Percentiles rank a stretch among this genome's conserved stretches.
Conservation (phyloP, 2,888 invertebrate species). For the Notodonta dromedarius region DNA sequence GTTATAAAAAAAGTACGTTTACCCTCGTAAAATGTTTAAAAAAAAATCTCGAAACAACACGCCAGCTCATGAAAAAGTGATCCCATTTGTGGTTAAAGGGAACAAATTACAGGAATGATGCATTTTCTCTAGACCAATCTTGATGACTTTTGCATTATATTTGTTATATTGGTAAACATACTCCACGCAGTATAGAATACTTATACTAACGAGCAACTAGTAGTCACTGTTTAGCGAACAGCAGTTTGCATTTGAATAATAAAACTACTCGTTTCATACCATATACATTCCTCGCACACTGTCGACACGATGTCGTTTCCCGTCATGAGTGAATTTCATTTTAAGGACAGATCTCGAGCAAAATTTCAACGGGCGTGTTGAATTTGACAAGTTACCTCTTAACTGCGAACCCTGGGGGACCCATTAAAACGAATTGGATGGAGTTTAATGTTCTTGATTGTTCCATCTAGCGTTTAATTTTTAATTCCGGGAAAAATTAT, state of each 20-base stretch:
- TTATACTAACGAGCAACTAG: neutral
- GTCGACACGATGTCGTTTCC: slow-evolving; percentile 18
- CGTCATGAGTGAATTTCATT: slow-evolving; percentile 32
- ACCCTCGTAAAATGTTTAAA: no score
- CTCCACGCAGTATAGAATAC: no score
- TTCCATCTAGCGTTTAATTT: slow-evolving; percentile 34
- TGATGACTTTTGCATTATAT: neutral
- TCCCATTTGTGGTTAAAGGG: neutral
- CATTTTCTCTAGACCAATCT: slow-evolving; percentile 1
- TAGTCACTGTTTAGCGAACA: neutral
- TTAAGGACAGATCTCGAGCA: slow-evolving; percentile 24
- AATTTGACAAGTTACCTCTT: slow-evolving; percentile 54
- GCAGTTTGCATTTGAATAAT: neutral
- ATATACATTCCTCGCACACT: slow-evolving; percentile 11
- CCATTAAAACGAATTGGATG: slow-evolving; percentile 34
- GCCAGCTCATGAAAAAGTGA: neutral
- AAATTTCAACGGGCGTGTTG: slow-evolving; percentile 38
- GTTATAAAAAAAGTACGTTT: no score
- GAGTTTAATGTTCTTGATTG: slow-evolving; percentile 34
- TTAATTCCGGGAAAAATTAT: slow-evolving; percentile 21
- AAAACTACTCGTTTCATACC: neutral
- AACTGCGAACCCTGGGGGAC: slow-evolving; percentile 32
- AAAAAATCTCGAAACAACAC: no score
- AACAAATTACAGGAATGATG: slow-evolving; percentile 3
- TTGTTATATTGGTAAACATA: neutral